Base-by-base conservation (phyloP, 2,113 vertebrate species). In the Ursus arctos region DNA sequence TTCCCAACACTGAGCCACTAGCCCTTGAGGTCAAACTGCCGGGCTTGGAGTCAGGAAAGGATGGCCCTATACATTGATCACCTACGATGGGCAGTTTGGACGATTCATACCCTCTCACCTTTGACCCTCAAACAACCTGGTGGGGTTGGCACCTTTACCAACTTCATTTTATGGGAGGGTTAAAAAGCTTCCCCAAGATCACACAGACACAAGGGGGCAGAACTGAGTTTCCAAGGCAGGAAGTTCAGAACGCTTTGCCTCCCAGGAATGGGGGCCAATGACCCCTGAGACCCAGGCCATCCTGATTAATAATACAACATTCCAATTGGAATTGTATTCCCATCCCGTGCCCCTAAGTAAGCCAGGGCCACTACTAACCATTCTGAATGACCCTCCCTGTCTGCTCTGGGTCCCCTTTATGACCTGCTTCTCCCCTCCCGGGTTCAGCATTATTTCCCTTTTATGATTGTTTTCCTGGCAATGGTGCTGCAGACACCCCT, bases 391-490 rank as follows among this genome's bases (percentile, higher is more conserved):
- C 36, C 26, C 2, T 31, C 21, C 26, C 49, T 16, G 4, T 51
- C 91, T 16, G 19, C 63, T 28, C 40, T 5, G 2, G 55, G n/a
- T 2, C 63, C 82, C 47, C 57, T 74, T 47, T 22, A 22, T 31
- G 16, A 43, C 63, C 22, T 1, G 71, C 16, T 72, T 33, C n/a
- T 59, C 18, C 13, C n/a, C 49, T 61, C 72, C 67, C 31, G 0
- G 53, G 4, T n/a, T 36, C 18, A 1, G 72, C 15, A 14, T 57
- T n/a, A 4, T 65, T 96, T 94, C 95, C 95, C 69, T 79, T 95
- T 96, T 71, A 84, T 74, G 81, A 63, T 49, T 33, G n/a, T 96
- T 98, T 87, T 49, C 72, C 94, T 67, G 87, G 49, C 55, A 57
- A 65, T 0, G 18, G 86, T 71, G 59, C 76, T 53, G 7, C 47